Base-by-base conservation (phyloP, 2,113 vertebrate genomes). In the Carollia perspicillata region DNA sequence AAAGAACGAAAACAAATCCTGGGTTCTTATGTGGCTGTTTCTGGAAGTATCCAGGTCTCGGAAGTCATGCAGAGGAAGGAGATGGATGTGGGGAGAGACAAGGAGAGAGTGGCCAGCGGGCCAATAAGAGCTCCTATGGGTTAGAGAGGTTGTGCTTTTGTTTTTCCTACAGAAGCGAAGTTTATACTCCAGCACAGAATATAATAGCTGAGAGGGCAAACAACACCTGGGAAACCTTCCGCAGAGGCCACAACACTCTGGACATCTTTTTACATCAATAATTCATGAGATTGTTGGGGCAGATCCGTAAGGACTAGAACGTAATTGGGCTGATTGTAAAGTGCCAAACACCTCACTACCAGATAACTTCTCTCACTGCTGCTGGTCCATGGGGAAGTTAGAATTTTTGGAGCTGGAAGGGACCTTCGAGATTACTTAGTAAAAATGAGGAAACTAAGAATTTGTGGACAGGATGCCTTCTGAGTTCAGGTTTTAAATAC, bases 1-100 rank as follows among this genome's bases (percentile, higher is more conserved):
- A 42, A 80, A 68, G 91, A 93, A 60, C 85, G 77, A 71, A 92
- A 89, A 72, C 23, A 12, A 35, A 58, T 78, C 93, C 47, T 75
- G 44, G 28, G 53, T 90, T 93, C 84, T 95, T 37, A 49, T 13
- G 26, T 95, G 93, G 83, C 20, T 92, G 88, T 55, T 94, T 95
- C 60, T 74, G 92, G 89, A 40, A 79, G 11, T 20, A n/a, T 11
- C 28, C 0, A 51, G 23, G 35, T 26, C 58, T 90, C 60, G 77
- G 30, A 69, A 84, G 95, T 79, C n/a, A 58, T 1, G 0, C 1
- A 49, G 2, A 69, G 37, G 42, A 26, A 81, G 3, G 65, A 58
- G 17, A 80, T 0, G 0, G 40, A 53, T 5, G 60, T n/a, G 55
- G 47, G 69, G 84, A 63, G 94, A 77, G 22, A 80, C 69, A 33